Evolutionary conservation across 2,113 vertebrate species (phyloP).

Genomic region (Poeciliopsis occidentalis): DNA sequence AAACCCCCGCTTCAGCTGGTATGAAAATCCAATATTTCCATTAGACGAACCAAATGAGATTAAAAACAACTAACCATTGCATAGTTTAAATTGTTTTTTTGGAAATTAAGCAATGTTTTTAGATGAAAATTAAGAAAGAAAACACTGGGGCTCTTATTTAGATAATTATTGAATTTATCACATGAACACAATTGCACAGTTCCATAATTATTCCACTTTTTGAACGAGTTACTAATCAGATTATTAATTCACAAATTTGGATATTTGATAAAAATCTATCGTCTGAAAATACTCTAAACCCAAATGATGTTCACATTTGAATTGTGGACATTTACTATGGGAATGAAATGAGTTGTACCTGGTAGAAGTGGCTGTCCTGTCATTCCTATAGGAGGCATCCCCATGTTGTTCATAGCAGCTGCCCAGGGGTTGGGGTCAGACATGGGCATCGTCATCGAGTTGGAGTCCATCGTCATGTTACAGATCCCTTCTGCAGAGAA

Average conservation of each 20-base stretch:
- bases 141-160: no score
- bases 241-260: no score
- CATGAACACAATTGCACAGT: no score
- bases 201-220: no score
- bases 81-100: no score
- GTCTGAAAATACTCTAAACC: not conserved
- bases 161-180: no score
- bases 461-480: constrained; percentile 88
- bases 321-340: not conserved
- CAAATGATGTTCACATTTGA: not conserved
- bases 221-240: no score
- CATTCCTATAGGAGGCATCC: constrained; percentile 92
- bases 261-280: not conserved
- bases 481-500: constrained; percentile 82
- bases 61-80: not conserved
- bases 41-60: not conserved
- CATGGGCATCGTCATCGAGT: constrained; percentile 89
- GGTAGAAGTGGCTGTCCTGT: constrained; percentile 90
- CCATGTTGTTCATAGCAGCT: constrained; percentile 97
- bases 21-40: not conserved
- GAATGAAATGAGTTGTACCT: constrained; percentile 75
- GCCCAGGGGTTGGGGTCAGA: constrained; percentile 92
- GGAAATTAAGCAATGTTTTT: no score
- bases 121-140: no score
- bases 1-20: not conserved